These are phyloP conservation scores for Asbolus verrucosus DNA, from an alignment of 1,140 invertebrate species.

Conservation along the genomic window DNA sequence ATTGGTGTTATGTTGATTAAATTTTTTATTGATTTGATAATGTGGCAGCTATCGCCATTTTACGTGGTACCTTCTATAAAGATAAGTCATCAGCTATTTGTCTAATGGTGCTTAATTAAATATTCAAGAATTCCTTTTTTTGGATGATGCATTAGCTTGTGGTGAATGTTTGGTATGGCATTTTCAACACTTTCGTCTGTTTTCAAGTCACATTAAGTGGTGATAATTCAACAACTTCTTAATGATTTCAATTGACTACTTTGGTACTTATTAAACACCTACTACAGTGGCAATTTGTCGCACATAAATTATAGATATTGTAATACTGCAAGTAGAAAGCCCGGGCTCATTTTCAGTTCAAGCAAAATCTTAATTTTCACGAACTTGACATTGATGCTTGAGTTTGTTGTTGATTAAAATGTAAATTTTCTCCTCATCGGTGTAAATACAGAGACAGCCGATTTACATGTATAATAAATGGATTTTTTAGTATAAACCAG, in stretches of 20 bases:
- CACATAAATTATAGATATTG: not conserved
- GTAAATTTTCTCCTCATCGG: conserved; percentile 1
- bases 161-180: too few relatives aligned
- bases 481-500: conserved; percentile 25
- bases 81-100: too few relatives aligned
- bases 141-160: too few relatives aligned
- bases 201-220: too few relatives aligned
- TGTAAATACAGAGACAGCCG: conserved; percentile 4
- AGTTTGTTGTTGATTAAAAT: conserved; percentile 4
- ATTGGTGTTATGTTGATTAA: conserved; percentile 23
- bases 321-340: not conserved
- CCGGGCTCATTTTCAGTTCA: too few relatives aligned
- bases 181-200: too few relatives aligned
- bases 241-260: not conserved
- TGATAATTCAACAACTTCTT: not conserved
- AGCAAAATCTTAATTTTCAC: too few relatives aligned
- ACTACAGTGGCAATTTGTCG: not conserved
- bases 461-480: conserved; percentile 15
- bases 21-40: too few relatives aligned
- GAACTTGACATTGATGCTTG: not conserved
- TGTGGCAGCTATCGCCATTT: too few relatives aligned
- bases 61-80: too few relatives aligned
- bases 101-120: too few relatives aligned
- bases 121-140: too few relatives aligned
- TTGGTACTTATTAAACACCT: not conserved